These are phyloP conservation scores for Psix sp. DNA, from an alignment of 1,140 invertebrate genomes.

Conservation along the genomic window DNA sequence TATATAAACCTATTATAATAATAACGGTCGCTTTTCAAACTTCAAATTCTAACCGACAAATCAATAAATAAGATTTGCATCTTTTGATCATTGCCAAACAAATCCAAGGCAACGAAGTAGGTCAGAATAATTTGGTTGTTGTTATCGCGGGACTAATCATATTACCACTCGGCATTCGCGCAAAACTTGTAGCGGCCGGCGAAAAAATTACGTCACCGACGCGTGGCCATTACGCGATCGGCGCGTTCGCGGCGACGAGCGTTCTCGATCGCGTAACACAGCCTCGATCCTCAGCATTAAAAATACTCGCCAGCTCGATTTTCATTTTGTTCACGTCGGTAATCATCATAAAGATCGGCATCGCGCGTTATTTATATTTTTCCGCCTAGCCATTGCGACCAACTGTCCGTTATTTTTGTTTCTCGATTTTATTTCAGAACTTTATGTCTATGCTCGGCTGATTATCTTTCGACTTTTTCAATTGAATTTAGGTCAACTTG, in stretches of 20 bases:
- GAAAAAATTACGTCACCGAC: slow-evolving; percentile 40
- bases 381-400: no score
- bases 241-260: slow-evolving; percentile 31
- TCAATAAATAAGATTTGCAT: no score
- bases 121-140: slow-evolving; percentile 20
- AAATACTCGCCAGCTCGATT: slow-evolving; percentile 34
- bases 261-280: slow-evolving; percentile 45
- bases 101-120: slow-evolving; percentile 16
- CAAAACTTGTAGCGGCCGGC: slow-evolving; percentile 16
- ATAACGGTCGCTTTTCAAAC: no score
- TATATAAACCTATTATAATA: no score
- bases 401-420: neutral
- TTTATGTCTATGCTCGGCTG: slow-evolving; percentile 4
- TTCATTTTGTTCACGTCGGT: slow-evolving; percentile 20
- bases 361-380: neutral
- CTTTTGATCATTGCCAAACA: slow-evolving; percentile 1
- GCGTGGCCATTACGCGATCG: slow-evolving; percentile 36
- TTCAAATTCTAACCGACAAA: no score
- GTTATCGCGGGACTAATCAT: slow-evolving; percentile 30
- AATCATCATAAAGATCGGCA: neutral
- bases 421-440: slow-evolving; percentile 6
- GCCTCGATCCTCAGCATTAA: slow-evolving; percentile 39
- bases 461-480: slow-evolving; percentile 6
- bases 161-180: slow-evolving; percentile 16
- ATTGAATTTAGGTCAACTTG: slow-evolving; percentile 43